Evolutionary conservation across 2,888 invertebrate species (phyloP), one percentile per base, ranked within the genome.

Genomic region (Limenitis camilla): DNA sequence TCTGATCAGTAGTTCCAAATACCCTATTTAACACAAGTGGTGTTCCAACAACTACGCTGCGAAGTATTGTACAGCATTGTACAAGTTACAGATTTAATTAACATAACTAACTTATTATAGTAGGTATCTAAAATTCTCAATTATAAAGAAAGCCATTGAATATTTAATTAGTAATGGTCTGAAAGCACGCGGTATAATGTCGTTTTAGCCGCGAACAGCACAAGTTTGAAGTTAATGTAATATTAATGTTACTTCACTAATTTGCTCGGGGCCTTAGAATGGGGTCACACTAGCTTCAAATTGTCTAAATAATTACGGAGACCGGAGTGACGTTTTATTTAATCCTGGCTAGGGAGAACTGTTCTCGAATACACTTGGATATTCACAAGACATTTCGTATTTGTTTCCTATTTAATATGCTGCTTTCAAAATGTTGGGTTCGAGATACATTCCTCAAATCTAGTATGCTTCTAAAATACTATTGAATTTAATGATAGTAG

Each of bases 241-340:
- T 81, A 80, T 79, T 81, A 82, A 79, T 75, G 76, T 70, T 71
- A 74, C 61, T 75, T 74, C 69, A 72, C 72, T 77, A 80, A 80
- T 79, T 79, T 71, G 67, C 72, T 64, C 61, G 63, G 63, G 68
- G 71, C 66, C 65, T 63, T 67, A 61, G 63, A 81, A 79, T 65
- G 69, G 65, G 80, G 77, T 76, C 78, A 68, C 61, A 64, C 66
- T 64, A 70, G 74, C 70, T 79, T 80, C 72, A 70, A 71, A 72
- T 76, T 76, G 71, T 69, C 73, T 81, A 78, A 80, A 79, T 82
- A 80, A 81, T 81, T 74, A 75, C 36, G 35, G 68, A 62, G 58
- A 65, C 67, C 69, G 66, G 61, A 52, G 61, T 62, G 66, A 65
- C 64, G 62, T 56, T 56, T 40, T 36, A 43, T 33, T 49, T 39